Percentiles rank a stretch among this genome's conserved stretches.
These are phyloP conservation scores for Rhagoletis pomonella DNA, from an alignment of 1,140 invertebrate species.

Conservation along the genomic window DNA sequence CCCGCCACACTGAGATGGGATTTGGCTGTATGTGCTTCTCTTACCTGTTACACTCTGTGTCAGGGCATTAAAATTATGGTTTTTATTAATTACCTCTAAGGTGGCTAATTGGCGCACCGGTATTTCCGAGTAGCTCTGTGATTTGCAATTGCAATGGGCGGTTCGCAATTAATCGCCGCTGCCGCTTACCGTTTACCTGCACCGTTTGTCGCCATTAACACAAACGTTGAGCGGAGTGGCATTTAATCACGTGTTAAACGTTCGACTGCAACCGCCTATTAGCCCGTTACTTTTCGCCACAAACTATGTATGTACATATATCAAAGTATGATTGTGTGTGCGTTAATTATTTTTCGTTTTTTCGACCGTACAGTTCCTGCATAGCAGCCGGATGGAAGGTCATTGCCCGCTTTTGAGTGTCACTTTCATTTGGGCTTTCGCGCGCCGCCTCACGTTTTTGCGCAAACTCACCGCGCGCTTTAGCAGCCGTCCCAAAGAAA, in stretches of 20 bases:
- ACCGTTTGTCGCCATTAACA: background rate
- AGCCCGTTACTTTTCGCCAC: background rate
- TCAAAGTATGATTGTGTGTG: background rate
- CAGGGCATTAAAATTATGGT: background rate
- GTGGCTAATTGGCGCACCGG: constrained; percentile 8
- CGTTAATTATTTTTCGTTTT: background rate
- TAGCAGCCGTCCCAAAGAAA: background rate
- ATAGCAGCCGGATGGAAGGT: background rate
- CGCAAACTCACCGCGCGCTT: background rate
- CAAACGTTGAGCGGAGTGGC: background rate
- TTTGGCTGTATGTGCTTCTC: background rate
- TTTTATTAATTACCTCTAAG: background rate
- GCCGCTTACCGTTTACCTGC: background rate
- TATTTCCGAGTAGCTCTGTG: constrained; percentile 4
- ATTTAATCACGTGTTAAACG: constrained; percentile 42
- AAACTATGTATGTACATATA: background rate
- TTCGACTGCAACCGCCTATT: background rate
- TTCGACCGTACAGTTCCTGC: background rate
- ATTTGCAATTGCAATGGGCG: background rate
- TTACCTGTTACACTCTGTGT: background rate
- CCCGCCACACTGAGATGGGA: background rate
- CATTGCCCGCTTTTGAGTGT: constrained; percentile 3
- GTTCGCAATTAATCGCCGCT: constrained; percentile 15
- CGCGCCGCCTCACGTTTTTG: constrained; percentile 19
- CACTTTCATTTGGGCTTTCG: constrained; percentile 6